Base-by-base conservation (phyloP, 2,797 vertebrate genomes). In the Sebastes itinus region DNA sequence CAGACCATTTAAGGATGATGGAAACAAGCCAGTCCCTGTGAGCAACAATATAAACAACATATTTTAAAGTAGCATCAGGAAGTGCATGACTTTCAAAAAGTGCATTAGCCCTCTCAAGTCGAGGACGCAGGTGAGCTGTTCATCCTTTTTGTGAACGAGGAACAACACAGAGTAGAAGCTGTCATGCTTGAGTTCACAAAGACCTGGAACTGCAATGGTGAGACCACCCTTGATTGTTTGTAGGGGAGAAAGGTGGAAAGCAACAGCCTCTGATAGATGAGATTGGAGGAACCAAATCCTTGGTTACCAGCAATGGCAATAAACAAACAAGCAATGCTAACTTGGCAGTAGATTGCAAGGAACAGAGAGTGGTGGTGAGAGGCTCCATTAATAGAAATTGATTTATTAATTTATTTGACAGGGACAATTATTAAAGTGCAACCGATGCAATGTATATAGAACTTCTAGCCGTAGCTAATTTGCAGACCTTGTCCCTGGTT, bases 401-500 rank as follows among this genome's bases (percentile, higher is more conserved):
- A 49, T 18, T 49, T 49, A 49, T 49, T 4, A 2, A 49, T 18
- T 49, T 20, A 49, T 49, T 49, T 49, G 46, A 49, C 46, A 7
- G 18, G 46, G 46, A 49, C 18, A 49, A 20, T 49, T 20, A 49
- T 49, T 20, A 49, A 49, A 49, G 46, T 20, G 46, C 46, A 49
- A 49, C 46, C 7, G 18, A 20, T 18, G 46, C 18, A 20, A 49
- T 49, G 18, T 20, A 20, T 49, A 49, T 49, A 49, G 46, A 20
- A 49, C 3, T 49, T 49, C 46, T 8, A 49, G 46, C 14, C 3
- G 42, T 46, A 46, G 42, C 42, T 46, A 46, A 46, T 46, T 46
- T 46, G 42, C 0, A 46, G 46, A 49, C 42, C 0, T 0, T 20
- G 0, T 49, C 18, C 18, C 18, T 20, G 18, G 18, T 49, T 49